A percentile compares a stretch with the other conserved stretches of the same genome.
phyloP scores from a whole-genome alignment of 2,797 vertebrate genomes.

The Potorous gilbertii region DNA sequence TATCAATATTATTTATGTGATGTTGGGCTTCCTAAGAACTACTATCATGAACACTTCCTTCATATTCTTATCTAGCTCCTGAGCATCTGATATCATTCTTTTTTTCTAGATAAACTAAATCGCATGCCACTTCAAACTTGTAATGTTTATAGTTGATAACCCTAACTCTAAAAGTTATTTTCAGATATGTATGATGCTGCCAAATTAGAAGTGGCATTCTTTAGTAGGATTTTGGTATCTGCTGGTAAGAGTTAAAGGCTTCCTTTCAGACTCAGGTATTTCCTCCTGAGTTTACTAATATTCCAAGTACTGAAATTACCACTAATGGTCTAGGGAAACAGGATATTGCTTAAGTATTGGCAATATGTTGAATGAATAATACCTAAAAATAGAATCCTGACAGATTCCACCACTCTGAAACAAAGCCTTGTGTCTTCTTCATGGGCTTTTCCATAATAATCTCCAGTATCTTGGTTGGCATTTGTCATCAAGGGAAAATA shows the following conservation, averaged over 20 bases:
- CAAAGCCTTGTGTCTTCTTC: neutral
- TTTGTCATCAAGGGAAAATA: neutral
- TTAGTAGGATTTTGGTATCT: neutral
- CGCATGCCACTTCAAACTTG: neutral
- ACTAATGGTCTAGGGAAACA: slow-evolving; percentile 17
- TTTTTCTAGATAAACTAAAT: neutral
- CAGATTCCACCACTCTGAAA: neutral
- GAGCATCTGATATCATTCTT: neutral
- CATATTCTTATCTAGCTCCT: neutral
- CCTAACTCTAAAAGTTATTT: neutral
- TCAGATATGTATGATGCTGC: neutral
- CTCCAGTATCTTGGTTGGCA: neutral
- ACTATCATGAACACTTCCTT: neutral
- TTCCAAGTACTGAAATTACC: neutral
- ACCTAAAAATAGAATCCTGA: neutral
- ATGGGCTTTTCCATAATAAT: neutral
- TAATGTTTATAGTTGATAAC: neutral
- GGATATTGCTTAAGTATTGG: neutral
- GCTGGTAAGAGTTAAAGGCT: neutral
- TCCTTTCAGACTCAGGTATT: neutral
- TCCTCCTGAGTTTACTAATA: neutral
- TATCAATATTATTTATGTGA: neutral
- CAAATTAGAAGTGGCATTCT: neutral
- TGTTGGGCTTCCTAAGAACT: neutral
- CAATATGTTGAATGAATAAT: neutral